These are phyloP conservation scores for Eutrigla gurnardus DNA, from an alignment of 2,797 vertebrate species.

Conservation along the genomic window DNA sequence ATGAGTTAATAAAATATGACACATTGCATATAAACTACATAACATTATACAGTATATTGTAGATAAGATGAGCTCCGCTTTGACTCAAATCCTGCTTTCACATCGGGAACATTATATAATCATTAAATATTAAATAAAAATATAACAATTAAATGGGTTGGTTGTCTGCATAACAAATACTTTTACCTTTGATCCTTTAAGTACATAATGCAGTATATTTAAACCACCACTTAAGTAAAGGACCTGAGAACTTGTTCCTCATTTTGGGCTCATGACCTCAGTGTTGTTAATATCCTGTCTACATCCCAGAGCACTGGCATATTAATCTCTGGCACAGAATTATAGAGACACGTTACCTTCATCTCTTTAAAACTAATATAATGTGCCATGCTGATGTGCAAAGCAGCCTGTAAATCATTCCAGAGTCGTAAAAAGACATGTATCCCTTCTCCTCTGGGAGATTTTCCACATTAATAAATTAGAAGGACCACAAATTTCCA, in stretches of 20 bases:
- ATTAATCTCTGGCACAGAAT: neutral
- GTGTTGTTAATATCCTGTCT: neutral
- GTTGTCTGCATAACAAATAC: neutral
- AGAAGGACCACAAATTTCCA: slow-evolving; percentile 23
- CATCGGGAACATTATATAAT: neutral
- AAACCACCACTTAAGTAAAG: neutral
- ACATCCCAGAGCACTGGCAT: neutral
- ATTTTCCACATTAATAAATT: slow-evolving; percentile 55
- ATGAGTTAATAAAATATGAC: neutral
- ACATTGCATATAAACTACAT: neutral
- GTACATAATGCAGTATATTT: neutral
- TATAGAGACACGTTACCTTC: slow-evolving; percentile 1
- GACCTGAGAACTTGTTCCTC: neutral
- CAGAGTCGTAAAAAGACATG: slow-evolving; percentile 43
- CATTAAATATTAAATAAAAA: neutral
- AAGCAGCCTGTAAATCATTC: slow-evolving; percentile 24
- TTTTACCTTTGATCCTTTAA: neutral
- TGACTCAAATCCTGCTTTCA: neutral
- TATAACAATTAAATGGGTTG: neutral
- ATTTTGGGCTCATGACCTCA: neutral
- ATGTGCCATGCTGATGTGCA: slow-evolving; percentile 9
- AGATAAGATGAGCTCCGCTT: neutral
- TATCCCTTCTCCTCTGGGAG: slow-evolving; percentile 26
- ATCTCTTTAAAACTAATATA: slow-evolving; percentile 26
- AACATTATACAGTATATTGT: neutral